phyloP scores from a whole-genome alignment of 2,888 invertebrate species.

The Erebia aethiops region DNA sequence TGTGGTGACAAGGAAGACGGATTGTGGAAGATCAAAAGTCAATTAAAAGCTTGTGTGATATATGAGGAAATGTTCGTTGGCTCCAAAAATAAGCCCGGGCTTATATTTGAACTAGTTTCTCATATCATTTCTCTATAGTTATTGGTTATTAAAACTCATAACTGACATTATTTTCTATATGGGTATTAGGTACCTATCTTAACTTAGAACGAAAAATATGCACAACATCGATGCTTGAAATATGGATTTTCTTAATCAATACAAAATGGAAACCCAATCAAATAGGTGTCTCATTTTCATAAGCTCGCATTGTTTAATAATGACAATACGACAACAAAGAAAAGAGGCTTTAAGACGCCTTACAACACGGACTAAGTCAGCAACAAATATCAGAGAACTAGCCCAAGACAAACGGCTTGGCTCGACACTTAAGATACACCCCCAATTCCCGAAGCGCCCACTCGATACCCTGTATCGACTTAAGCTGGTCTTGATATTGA shows the following conservation, averaged over 20 bases:
- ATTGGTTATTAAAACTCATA: too few species aligned
- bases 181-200: too few species aligned
- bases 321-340: constrained; percentile 1
- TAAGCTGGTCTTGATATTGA: constrained; percentile 60
- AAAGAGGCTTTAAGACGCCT: constrained; percentile 14
- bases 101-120: too few species aligned
- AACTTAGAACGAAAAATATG: not conserved
- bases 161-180: too few species aligned
- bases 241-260: not conserved
- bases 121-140: too few species aligned
- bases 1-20: not conserved
- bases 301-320: not conserved
- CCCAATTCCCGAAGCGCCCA: constrained; percentile 59
- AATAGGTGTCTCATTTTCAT: not conserved
- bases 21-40: not conserved
- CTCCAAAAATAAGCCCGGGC: not conserved
- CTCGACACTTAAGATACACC: constrained; percentile 62
- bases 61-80: not conserved
- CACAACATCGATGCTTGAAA: not conserved
- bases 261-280: not conserved
- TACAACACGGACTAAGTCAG: constrained; percentile 29
- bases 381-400: constrained; percentile 45
- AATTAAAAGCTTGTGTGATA: not conserved
- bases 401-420: constrained; percentile 63
- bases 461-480: constrained; percentile 51